Evolutionary conservation across 2,113 vertebrate species (phyloP), one percentile per base, ranked within the genome.

Genomic region (Paratilapia polleni): DNA sequence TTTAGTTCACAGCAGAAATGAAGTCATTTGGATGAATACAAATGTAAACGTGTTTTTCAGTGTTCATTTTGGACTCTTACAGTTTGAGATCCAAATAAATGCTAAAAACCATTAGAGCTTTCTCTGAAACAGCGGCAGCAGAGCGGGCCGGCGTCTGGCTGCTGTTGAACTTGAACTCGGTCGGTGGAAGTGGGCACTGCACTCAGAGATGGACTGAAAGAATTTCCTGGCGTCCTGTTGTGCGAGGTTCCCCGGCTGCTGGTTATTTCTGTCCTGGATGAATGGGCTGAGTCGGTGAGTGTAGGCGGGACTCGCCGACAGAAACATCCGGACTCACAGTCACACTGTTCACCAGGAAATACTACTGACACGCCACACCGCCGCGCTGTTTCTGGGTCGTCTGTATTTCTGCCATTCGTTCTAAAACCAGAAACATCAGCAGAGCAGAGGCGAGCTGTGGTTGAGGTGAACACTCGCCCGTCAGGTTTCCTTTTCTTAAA

Each of bases 191-290:
- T 19, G 41, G 57, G 6, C 5, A 10, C 52, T 34, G 59, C 19
- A 7, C 43, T 52, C 73, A 26, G 58, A 78, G n/a, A 19, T 13
- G 19, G 61, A 7, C 11, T 12, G n/a, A 20, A 82, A 77, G 77
- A 8, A 11, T 78, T 81, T 91, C 86, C 90, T 81, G 81, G 28
- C 22, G 52, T 80, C 62, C 62, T 81, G 91, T 58, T 6, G 80
- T 82, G 24, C 7, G 77, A 84, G 31, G 41, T 63, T 78, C 47
- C 49, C 34, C 1, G 38, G 28, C 81, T 61, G 74, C 74, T 61
- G 80, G 76, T 82, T 91, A 78, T 91, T 90, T 88, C 68, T 86
- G 89, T 90, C 84, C 58, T 12, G 80, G 77, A 75, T 90, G 83
- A 93, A 87, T 83, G 79, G 66, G 14, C 41, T 34, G 41, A 74